Conservation (phyloP, 1,140 invertebrate species). For the Triops cancriformis region DNA sequence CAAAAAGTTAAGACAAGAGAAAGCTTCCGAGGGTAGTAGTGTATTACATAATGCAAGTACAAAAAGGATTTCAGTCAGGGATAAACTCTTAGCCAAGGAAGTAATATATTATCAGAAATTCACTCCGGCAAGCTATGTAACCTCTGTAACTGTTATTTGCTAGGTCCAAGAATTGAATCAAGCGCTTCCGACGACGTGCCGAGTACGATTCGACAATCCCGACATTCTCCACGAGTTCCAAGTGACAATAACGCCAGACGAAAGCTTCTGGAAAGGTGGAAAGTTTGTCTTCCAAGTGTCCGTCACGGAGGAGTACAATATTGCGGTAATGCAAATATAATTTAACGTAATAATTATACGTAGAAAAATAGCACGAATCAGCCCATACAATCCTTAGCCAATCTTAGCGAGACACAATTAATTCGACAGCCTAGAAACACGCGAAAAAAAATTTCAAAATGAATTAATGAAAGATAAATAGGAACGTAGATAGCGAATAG, state of each 20-base stretch:
- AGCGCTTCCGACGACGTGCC: constrained; percentile 68
- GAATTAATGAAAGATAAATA: too few species aligned
- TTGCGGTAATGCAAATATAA: constrained; percentile 60
- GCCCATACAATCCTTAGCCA: too few species aligned
- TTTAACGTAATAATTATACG: too few species aligned
- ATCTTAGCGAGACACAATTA: too few species aligned
- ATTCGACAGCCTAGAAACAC: too few species aligned
- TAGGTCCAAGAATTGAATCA: constrained; percentile 84
- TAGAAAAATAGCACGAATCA: too few species aligned
- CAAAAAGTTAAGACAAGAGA: neutral
- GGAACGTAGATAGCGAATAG: too few species aligned
- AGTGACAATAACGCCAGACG: constrained; percentile 69
- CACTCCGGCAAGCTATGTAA: neutral
- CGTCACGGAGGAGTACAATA: constrained; percentile 91
- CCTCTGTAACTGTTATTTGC: constrained; percentile 35
- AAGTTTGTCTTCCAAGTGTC: constrained; percentile 74
- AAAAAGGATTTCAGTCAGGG: constrained; percentile 67
- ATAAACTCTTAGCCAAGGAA: constrained; percentile 75
- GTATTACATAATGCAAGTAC: neutral
- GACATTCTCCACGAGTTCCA: constrained; percentile 71
- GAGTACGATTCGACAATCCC: constrained; percentile 69
- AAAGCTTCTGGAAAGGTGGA: constrained; percentile 81
- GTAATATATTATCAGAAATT: constrained; percentile 37
- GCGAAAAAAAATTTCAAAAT: constrained; percentile 12
- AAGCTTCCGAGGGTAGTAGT: neutral